Conservation (phyloP, 2,113 vertebrate genomes). For the Hiodon tergisus region DNA sequence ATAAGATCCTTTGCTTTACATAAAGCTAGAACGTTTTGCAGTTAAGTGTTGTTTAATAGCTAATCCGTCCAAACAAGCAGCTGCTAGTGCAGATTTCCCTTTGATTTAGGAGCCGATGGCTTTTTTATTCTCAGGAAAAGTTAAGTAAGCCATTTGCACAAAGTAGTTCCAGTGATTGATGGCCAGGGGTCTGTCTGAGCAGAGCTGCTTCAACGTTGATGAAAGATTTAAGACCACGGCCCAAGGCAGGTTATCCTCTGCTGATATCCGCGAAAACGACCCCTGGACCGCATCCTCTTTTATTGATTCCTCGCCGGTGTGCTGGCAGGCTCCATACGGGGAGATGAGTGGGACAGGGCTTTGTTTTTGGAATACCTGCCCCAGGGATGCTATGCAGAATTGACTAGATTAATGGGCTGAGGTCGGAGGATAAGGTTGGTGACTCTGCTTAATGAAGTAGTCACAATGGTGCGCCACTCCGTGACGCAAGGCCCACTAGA, state of each 20-base stretch:
- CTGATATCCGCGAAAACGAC: slow-evolving; percentile 33
- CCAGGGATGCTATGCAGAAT: too few relatives aligned
- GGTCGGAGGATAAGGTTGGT: neutral
- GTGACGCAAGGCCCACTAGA: neutral
- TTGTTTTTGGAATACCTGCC: too few relatives aligned
- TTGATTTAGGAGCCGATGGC: slow-evolving; percentile 44
- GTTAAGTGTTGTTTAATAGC: slow-evolving; percentile 35
- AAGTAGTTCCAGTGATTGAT: slow-evolving; percentile 51
- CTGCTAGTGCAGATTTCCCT: slow-evolving; percentile 31
- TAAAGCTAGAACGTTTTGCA: slow-evolving; percentile 13
- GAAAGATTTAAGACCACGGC: slow-evolving; percentile 53
- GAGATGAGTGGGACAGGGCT: too few relatives aligned
- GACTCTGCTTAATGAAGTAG: neutral
- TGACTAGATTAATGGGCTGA: too few relatives aligned
- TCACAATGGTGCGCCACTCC: neutral
- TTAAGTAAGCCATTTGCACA: slow-evolving; percentile 50
- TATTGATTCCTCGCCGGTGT: too few relatives aligned
- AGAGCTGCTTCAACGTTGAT: slow-evolving; percentile 49
- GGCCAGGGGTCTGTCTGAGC: slow-evolving; percentile 36
- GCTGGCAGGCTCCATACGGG: too few relatives aligned
- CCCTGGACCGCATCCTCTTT: too few relatives aligned
- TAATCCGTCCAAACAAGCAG: slow-evolving; percentile 21
- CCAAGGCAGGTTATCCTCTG: slow-evolving; percentile 42
- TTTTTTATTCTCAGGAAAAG: slow-evolving; percentile 51
- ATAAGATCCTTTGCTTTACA: slow-evolving; percentile 13